Evolutionary conservation across 2,113 vertebrate species (phyloP).

Genomic region (Craseonycteris thonglongyai): DNA sequence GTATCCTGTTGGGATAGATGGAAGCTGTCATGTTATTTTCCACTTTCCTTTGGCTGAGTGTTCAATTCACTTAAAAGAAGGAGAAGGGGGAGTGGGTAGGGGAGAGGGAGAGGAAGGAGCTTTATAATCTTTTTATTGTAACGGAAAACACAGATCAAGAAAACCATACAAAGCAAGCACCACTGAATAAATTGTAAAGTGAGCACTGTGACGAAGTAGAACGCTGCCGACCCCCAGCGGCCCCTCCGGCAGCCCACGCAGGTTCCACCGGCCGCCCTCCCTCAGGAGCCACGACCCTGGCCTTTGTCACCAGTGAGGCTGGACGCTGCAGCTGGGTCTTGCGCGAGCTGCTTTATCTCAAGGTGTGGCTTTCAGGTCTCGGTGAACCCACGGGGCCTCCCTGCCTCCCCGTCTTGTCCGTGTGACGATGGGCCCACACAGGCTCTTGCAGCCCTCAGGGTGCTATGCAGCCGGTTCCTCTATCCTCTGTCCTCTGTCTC

Average conservation of each 20-base stretch:
- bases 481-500: background rate
- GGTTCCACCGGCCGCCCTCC: no score
- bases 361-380: background rate
- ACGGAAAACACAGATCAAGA: background rate
- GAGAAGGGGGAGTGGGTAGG: no score
- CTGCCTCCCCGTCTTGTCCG: background rate
- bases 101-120: no score
- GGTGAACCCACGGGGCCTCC: background rate
- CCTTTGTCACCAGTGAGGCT: background rate
- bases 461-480: fast-evolving
- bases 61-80: background rate
- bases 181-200: background rate
- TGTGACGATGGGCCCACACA: background rate
- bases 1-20: background rate
- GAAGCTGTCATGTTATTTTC: background rate
- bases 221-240: background rate
- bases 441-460: fast-evolving
- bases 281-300: background rate
- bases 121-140: background rate
- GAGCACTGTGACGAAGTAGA: background rate
- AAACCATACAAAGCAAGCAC: no score
- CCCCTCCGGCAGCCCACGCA: fast-evolving
- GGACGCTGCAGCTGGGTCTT: background rate
- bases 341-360: background rate
- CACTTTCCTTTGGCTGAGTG: background rate